Evolutionary conservation across 2,113 vertebrate species (phyloP).

Genomic region (Dryoscopus gambensis): DNA sequence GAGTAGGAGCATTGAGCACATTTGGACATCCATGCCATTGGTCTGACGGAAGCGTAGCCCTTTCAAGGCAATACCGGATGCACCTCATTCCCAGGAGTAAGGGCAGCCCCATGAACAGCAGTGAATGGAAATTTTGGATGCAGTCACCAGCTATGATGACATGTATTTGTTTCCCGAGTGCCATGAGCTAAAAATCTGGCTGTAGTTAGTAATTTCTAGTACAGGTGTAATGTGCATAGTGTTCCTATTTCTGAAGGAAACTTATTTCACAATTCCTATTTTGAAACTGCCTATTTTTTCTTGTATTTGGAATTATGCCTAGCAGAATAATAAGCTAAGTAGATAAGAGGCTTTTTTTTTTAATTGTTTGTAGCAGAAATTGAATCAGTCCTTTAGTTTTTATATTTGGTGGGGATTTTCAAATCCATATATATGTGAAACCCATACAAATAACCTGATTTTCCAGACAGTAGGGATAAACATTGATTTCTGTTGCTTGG

Average conservation of each 20-base stretch:
- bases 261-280: background rate
- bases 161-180: background rate
- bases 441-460: background rate
- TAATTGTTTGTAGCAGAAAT: background rate
- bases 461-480: background rate
- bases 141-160: background rate
- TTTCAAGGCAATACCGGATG: background rate
- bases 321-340: background rate
- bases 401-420: background rate
- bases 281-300: background rate
- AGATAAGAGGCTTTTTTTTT: background rate
- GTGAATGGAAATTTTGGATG: background rate
- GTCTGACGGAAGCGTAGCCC: rapidly evolving
- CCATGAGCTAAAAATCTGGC: background rate
- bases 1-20: rapidly evolving
- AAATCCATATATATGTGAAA: background rate
- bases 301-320: background rate
- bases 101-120: background rate
- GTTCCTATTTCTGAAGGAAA: background rate
- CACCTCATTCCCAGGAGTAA: background rate
- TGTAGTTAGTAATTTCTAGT: background rate
- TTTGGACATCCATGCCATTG: rapidly evolving
- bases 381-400: background rate
- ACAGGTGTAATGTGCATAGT: background rate
- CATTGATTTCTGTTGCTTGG: background rate